Base-by-base conservation (phyloP, 2,113 vertebrate genomes). In the Oceanites oceanicus region DNA sequence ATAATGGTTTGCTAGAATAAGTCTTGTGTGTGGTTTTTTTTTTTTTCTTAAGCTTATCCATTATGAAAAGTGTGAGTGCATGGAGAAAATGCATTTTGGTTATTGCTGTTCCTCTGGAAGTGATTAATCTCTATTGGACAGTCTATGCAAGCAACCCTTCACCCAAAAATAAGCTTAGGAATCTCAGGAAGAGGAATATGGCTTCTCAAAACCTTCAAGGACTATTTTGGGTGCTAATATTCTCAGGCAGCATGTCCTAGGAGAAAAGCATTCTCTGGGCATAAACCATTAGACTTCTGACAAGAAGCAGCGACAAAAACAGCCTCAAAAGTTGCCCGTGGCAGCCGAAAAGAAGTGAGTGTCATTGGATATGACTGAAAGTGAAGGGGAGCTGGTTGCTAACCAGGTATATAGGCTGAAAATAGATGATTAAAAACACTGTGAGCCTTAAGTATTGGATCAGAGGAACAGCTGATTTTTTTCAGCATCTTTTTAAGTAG, bases 281-380 rank as follows among this genome's bases (percentile, higher is more conserved):
- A 90, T 52, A 90, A 95, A 73, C 75, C 30, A 65, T 94, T 94
- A 74, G 13, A 19, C 23, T 87, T 87, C 65, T 85, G 81, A 90
- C 70, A 92, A 81, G 81, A 85, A 78, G 55, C 88, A 93, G 65
- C 0, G 10, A 94, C 77, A 70, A 84, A 94, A 93, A 85, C 81
- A 84, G 65, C 77, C 94, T 92, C 81, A 81, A 40, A 96, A 78
- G 91, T 70, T 93, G 85, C 85, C 88, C 22, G 13, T 50, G 77
- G 92, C 91, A 96, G 77, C 49, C 90, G 77, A 77, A 87, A 73
- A 93, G 70, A 80, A 30, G 44, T 32, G 49, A 91, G 2, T 38
- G 29, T 61, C 87, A 87, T 13, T 71, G 68, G 55, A 18, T 71
- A 34, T 66, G 88, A 74, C 70, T 71, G 50, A 45, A 92, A 59